Base-by-base conservation (phyloP, 1,140 invertebrate species). In the Bombus waltoni region DNA sequence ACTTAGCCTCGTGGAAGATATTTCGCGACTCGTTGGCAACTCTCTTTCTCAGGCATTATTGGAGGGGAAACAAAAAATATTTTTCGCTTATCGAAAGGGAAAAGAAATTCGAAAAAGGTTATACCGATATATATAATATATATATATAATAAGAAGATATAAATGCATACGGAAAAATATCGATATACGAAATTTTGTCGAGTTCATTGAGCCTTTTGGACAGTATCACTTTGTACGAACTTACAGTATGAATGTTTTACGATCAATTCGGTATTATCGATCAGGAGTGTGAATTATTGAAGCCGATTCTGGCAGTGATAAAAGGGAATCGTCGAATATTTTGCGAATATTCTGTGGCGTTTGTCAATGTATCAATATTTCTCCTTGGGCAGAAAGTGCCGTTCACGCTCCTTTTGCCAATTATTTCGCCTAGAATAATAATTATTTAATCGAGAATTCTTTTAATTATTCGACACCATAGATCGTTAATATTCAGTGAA, bases 1-100 rank as follows among this genome's bases (percentile, higher is more conserved):
- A 35, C n/a, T 78, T 62, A 77, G 10, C 28, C 71, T 82, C 3
- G 57, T 32, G 59, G 62, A 76, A 83, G 18, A 22, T 75, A 66
- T 74, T 68, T 76, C 38, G 40, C 4, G 40, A 22, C 44, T n/a
- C 40, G 32, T 32, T 35, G 13, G 11, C 47, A 66, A 22, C 15
- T 38, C 44, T 38, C 18, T 13, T 68, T 10, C 66, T 68, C 18
- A 1, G n/a, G 13, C n/a, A 13, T n/a, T 32, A 10, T 11, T 1
- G 11, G n/a, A 32, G 13, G 62, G 13, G 11, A 1, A 4, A 32
- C 32, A 32, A 35, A 1, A 35, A 73, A 35, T 25, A 35, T 38
- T 25, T 38, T 25, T 35, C 32, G 9, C 9, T 32, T 3, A 3
- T 32, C n/a, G n/a, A 9, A 22, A 11, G 8, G 6, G 18, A 22